These are phyloP conservation scores for Dipodomys ordii DNA, from an alignment of 2,113 vertebrate species.

Conservation along the genomic window DNA sequence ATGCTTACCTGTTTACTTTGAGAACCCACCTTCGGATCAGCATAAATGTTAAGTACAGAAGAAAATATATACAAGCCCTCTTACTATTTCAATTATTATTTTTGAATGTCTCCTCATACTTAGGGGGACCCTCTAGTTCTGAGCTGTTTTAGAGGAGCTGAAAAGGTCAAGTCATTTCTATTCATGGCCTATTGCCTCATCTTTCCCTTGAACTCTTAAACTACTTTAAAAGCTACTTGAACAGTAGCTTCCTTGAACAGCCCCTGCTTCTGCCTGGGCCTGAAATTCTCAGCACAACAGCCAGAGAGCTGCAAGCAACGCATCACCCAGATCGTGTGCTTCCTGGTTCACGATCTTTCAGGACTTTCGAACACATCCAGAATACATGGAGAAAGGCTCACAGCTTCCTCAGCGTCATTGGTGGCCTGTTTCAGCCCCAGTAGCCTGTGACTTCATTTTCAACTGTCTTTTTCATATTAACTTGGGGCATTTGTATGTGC, in stretches of 20 bases:
- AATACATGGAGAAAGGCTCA: neutral
- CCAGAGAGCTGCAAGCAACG: neutral
- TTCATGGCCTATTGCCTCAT: fast-evolving
- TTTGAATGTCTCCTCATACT: neutral
- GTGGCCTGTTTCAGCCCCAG: neutral
- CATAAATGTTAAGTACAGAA: neutral
- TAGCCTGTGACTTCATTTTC: neutral
- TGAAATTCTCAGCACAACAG: neutral
- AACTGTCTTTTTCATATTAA: neutral
- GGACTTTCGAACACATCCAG: neutral
- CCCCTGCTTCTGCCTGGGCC: neutral
- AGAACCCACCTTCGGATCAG: neutral
- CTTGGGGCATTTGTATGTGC: neutral
- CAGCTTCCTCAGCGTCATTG: fast-evolving
- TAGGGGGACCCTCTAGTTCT: neutral
- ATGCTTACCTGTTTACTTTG: neutral
- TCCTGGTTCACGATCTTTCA: neutral
- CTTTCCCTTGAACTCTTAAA: neutral
- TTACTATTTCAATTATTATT: neutral
- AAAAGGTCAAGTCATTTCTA: neutral
- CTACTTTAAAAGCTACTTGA: no score
- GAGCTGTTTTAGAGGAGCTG: neutral
- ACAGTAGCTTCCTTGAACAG: no score
- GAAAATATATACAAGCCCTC: neutral
- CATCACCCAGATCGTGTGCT: fast-evolving